Conservation (phyloP, 2,797 vertebrate species). For the Eurystomus glaucurus region DNA sequence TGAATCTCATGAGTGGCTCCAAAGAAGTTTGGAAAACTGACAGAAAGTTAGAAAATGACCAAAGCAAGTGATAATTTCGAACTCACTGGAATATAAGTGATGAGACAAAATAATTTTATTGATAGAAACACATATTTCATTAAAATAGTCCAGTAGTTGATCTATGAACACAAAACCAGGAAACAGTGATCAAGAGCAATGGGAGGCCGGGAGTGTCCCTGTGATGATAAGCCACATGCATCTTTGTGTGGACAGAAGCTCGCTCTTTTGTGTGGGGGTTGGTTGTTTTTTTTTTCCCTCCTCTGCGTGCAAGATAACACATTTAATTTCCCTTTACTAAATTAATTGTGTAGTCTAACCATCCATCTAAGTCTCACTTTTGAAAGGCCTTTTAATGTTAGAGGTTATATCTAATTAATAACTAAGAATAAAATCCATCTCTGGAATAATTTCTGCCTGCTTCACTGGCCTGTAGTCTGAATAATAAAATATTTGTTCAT, state of each 20-base stretch:
- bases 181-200: background rate
- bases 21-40: background rate
- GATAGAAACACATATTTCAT: background rate
- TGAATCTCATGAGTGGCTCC: background rate
- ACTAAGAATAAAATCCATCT: background rate
- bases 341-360: background rate
- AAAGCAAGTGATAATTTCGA: background rate
- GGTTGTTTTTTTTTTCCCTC: fast-evolving
- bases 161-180: background rate
- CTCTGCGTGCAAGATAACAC: background rate
- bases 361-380: background rate
- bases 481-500: background rate
- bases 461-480: background rate
- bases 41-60: background rate
- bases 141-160: background rate
- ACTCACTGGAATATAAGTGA: background rate
- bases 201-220: background rate
- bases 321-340: background rate
- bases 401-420: background rate
- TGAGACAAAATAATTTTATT: background rate
- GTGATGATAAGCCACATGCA: background rate
- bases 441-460: background rate
- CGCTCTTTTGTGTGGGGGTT: fast-evolving
- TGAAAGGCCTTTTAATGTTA: background rate
- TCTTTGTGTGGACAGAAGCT: background rate